These are phyloP conservation scores for Sapayoa aenigma DNA, from an alignment of 2,113 vertebrate genomes.

Conservation along the genomic window DNA sequence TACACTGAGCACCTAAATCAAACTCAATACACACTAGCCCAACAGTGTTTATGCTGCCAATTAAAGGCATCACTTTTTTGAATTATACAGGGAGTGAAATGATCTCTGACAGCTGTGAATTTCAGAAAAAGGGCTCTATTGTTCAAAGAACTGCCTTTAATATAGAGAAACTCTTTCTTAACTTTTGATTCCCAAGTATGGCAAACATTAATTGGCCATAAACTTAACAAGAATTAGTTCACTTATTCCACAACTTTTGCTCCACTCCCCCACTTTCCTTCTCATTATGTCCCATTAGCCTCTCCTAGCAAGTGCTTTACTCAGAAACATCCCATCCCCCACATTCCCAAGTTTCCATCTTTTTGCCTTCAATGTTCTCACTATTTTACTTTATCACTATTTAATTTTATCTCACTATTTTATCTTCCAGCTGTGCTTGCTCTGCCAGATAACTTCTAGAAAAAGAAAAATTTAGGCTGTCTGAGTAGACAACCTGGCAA, in stretches of 20 bases:
- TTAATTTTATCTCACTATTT: too few species aligned
- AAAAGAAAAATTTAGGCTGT: background rate
- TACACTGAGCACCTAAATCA: constrained; percentile 35
- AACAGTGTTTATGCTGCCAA: constrained; percentile 70
- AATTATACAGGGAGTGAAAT: constrained; percentile 73
- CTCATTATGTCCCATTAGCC: constrained; percentile 34
- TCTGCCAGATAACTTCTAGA: constrained; percentile 2
- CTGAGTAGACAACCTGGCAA: background rate
- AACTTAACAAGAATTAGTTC: constrained; percentile 68
- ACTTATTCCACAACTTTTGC: constrained; percentile 46
- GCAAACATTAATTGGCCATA: constrained; percentile 71
- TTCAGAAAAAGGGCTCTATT: constrained; percentile 70
- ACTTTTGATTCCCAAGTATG: constrained; percentile 68
- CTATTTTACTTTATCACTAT: constrained; percentile 35
- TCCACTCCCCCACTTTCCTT: constrained; percentile 19
- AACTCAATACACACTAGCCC: constrained; percentile 19
- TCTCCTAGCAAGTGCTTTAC: constrained; percentile 20
- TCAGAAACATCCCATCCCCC: constrained; percentile 32
- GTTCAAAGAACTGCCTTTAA: constrained; percentile 72
- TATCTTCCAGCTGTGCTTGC: background rate
- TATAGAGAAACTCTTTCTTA: constrained; percentile 61
- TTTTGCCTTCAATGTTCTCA: background rate
- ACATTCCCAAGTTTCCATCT: constrained; percentile 45
- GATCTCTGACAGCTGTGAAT: constrained; percentile 75
- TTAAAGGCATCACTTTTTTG: constrained; percentile 74